Percentiles rank a stretch among this genome's conserved stretches.
phyloP scores from a whole-genome alignment of 2,888 invertebrate species.

The Sipha maydis region DNA sequence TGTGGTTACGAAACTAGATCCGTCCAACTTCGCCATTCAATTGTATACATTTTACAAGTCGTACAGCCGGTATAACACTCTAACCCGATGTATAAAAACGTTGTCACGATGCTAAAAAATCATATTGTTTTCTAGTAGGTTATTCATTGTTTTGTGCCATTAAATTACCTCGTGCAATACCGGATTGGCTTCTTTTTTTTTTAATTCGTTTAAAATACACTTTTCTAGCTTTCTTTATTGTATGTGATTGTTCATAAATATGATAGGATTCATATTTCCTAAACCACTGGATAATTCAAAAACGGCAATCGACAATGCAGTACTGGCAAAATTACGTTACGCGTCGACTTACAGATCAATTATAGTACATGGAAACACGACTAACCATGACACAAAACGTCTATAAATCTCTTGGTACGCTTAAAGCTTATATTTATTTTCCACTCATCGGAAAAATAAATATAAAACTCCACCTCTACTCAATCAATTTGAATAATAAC shows the following conservation, averaged over 20 bases:
- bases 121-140: too few relatives aligned
- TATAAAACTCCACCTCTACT: too few relatives aligned
- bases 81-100: too few relatives aligned
- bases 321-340: background rate
- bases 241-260: background rate
- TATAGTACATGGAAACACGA: background rate
- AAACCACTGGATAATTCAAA: background rate
- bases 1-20: too few relatives aligned
- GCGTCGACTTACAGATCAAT: background rate
- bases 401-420: background rate
- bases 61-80: too few relatives aligned
- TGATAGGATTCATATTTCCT: constrained; percentile 4
- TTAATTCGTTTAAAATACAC: background rate
- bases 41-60: too few relatives aligned
- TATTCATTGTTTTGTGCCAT: too few relatives aligned
- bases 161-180: too few relatives aligned
- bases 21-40: too few relatives aligned
- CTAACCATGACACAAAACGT: background rate
- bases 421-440: background rate
- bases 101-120: too few relatives aligned
- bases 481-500: too few relatives aligned
- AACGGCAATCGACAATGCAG: too few relatives aligned
- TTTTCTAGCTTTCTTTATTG: background rate
- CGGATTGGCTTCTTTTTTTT: background rate
- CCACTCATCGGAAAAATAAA: background rate